Base-by-base conservation (phyloP, 2,797 vertebrate genomes). In the Gastrophryne carolinensis region DNA sequence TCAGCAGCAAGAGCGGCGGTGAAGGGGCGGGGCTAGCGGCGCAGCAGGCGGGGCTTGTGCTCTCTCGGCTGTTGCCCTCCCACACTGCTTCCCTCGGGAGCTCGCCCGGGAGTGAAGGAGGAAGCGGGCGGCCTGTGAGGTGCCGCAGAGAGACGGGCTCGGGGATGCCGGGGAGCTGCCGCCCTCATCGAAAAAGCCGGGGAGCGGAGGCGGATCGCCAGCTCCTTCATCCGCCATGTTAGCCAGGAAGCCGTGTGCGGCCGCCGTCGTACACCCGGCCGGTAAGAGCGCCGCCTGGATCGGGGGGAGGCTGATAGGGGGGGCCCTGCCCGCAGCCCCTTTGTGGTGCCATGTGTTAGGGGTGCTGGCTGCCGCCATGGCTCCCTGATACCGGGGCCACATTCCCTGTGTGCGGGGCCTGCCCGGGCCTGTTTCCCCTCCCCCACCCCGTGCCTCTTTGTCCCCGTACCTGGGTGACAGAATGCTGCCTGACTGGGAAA, bases 151-250 rank as follows among this genome's bases (percentile, higher is more conserved):
- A 68, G 68, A 57, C 37, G 56, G 39, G 66, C 19, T 44, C 44
- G 65, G 56, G 72, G 49, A 70, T 50, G 70, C 73, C 69, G 53
- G 76, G 67, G 66, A 27, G 57, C 52, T 69, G 53, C 35, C 47
- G 35, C 9, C 23, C n/a, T 65, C 66, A 49, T 21, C 39, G 57
- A 37, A 63, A 53, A 49, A 49, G 68, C 80, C 77, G 74, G 81
- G 73, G 30, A 69, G 74, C 47, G 29, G 78, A 47, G 29, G 44
- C 52, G 54, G 58, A 66, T n/a, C 9, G 8, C 17, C 39, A 65
- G 75, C n/a, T 32, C 12, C 26, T 39, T 49, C 57, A 39, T 35
- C 49, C 64, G 74, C 65, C 74, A 76, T 76, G 74, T 76, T 76
- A 70, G 63, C 56, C 26, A 70, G 66, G 24, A 77, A 54, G 32